A percentile compares a stretch with the other conserved stretches of the same genome.
These are phyloP conservation scores for Tyrannus savana DNA, from an alignment of 2,113 vertebrate species.

Conservation along the genomic window DNA sequence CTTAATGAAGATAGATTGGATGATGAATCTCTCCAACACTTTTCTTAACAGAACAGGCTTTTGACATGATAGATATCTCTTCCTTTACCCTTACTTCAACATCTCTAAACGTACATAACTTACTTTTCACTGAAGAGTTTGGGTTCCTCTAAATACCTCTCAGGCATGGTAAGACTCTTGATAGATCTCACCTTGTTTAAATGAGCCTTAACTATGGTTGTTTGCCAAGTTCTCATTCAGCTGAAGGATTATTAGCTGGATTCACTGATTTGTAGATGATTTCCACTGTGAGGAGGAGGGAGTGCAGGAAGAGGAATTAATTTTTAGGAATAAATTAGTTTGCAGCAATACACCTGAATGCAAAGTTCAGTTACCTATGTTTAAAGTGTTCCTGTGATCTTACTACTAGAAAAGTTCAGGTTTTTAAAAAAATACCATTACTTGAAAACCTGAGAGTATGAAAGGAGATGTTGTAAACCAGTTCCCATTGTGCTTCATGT, in stretches of 20 bases:
- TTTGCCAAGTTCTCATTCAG: not conserved
- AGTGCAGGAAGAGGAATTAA: not conserved
- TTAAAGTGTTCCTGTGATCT: not conserved
- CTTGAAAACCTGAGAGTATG: not conserved
- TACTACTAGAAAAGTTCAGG: not conserved
- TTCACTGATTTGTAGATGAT: not conserved
- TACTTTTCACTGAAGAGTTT: not conserved
- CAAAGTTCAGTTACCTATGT: not conserved
- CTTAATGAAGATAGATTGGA: not conserved
- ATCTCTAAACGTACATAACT: not conserved
- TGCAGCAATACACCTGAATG: not conserved
- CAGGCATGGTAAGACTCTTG: not conserved
- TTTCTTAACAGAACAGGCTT: not conserved
- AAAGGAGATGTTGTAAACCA: not conserved
- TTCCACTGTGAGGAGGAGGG: not conserved
- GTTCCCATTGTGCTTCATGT: not conserved
- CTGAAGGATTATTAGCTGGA: not conserved
- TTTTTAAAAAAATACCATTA: not conserved
- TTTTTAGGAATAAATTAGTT: conserved; percentile 18
- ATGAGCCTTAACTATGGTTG: not conserved
- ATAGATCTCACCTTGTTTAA: not conserved
- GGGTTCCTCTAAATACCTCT: not conserved
- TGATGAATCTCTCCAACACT: not conserved
- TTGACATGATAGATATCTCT: not conserved
- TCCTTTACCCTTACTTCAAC: not conserved